Conservation (phyloP, 2,797 vertebrate species). For the Bovichtus diacanthus region DNA sequence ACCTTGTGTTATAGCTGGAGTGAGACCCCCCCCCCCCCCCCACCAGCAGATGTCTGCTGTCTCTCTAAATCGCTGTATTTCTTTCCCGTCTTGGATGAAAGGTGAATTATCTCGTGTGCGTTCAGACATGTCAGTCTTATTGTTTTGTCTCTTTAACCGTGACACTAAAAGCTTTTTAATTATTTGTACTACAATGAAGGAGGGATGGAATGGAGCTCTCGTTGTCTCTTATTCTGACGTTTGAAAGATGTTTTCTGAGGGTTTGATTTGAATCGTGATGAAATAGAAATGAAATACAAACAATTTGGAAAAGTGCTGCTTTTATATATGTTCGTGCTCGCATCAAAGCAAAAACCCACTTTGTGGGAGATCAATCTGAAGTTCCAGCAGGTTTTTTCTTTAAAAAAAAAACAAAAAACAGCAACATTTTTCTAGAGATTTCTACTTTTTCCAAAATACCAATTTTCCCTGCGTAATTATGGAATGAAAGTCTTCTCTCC, state of each 20-base stretch:
- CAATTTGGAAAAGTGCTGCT: not conserved
- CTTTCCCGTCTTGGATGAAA: too few species aligned
- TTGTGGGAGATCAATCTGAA: not conserved
- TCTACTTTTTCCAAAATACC: not conserved
- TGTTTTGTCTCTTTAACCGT: not conserved
- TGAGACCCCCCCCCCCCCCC: too few species aligned
- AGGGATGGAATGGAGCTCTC: not conserved
- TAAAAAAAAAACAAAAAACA: too few species aligned
- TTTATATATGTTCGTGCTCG: not conserved
- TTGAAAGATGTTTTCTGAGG: not conserved
- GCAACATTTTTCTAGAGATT: not conserved
- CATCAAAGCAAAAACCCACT: not conserved
- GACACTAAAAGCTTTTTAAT: not conserved
- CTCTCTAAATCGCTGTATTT: too few species aligned
- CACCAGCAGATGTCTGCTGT: not conserved
- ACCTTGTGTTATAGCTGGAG: not conserved
- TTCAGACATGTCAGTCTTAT: not conserved
- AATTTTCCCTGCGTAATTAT: too few species aligned
- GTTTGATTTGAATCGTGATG: not conserved
- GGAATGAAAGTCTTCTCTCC: not conserved
- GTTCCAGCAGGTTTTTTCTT: not conserved
- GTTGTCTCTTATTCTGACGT: not conserved
- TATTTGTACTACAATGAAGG: not conserved
- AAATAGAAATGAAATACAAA: constrained; percentile 2
- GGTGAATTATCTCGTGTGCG: not conserved